Evolutionary conservation across 2,888 invertebrate species (phyloP).

Genomic region (Ditula angustiorana): DNA sequence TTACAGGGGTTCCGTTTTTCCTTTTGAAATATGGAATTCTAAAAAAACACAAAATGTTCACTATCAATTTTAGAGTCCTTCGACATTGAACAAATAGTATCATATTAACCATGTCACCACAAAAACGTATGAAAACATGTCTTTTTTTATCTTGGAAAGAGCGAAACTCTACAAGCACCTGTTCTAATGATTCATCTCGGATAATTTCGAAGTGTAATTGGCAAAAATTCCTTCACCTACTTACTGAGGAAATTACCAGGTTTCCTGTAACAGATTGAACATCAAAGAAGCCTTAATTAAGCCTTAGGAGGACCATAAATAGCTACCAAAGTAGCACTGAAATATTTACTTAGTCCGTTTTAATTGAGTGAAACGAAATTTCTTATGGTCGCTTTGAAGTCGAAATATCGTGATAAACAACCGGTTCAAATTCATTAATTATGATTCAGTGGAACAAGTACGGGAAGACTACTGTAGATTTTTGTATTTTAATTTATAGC

Average conservation of each 20-base stretch:
- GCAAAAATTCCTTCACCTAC: slow-evolving; percentile 52
- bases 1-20: no score
- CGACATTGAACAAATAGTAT: no score
- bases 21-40: no score
- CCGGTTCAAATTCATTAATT: slow-evolving; percentile 27
- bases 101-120: neutral
- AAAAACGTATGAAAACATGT: neutral
- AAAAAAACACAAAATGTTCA: no score
- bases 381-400: slow-evolving; percentile 68
- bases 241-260: slow-evolving; percentile 71
- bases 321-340: slow-evolving; percentile 71
- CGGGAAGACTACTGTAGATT: neutral
- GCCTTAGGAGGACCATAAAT: slow-evolving; percentile 77
- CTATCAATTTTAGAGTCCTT: no score
- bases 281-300: slow-evolving; percentile 82
- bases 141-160: neutral
- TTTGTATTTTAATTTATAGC: neutral
- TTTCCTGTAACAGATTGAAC: slow-evolving; percentile 80
- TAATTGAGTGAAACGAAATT: slow-evolving; percentile 76
- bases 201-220: slow-evolving; percentile 48
- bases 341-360: slow-evolving; percentile 79
- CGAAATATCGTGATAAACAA: slow-evolving; percentile 59
- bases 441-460: slow-evolving; percentile 6
- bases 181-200: slow-evolving; percentile 37
- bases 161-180: slow-evolving; percentile 25